Evolutionary conservation across 2,888 invertebrate genomes (phyloP).

Genomic region (Willowsia nigromaculata): DNA sequence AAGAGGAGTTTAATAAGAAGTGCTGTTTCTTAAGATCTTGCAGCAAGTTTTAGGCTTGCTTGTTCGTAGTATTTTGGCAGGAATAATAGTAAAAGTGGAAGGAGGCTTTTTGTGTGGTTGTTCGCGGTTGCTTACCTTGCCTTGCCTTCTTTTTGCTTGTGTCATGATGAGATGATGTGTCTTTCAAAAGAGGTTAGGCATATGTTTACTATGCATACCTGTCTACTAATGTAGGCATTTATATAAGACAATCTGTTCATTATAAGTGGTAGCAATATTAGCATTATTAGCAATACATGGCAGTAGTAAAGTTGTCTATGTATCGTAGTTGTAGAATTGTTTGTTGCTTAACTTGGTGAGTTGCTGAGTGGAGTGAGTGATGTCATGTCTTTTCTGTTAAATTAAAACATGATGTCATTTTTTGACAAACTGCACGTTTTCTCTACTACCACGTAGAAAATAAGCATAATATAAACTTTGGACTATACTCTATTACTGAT

Average conservation of each 20-base stretch:
- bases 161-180: neutral
- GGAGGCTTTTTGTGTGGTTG: constrained; percentile 21
- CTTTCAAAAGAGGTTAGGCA: constrained; percentile 20
- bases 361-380: constrained; percentile 68
- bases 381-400: constrained; percentile 71
- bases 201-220: neutral
- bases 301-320: neutral
- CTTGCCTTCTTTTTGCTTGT: constrained; percentile 31
- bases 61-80: constrained; percentile 15
- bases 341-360: constrained; percentile 65
- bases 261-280: too few species aligned
- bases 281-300: too few species aligned
- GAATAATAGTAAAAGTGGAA: constrained; percentile 54
- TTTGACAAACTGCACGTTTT: constrained; percentile 71
- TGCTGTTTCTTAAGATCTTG: neutral
- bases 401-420: constrained; percentile 73
- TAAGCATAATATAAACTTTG: too few species aligned
- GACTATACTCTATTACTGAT: neutral
- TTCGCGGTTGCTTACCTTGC: constrained; percentile 69
- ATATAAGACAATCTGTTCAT: neutral
- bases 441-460: neutral
- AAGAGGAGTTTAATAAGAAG: neutral
- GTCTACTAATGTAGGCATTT: neutral
- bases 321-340: neutral
- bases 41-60: neutral